These are phyloP conservation scores for Poeciliopsis gracilis DNA, from an alignment of 2,797 vertebrate genomes.

Conservation along the genomic window DNA sequence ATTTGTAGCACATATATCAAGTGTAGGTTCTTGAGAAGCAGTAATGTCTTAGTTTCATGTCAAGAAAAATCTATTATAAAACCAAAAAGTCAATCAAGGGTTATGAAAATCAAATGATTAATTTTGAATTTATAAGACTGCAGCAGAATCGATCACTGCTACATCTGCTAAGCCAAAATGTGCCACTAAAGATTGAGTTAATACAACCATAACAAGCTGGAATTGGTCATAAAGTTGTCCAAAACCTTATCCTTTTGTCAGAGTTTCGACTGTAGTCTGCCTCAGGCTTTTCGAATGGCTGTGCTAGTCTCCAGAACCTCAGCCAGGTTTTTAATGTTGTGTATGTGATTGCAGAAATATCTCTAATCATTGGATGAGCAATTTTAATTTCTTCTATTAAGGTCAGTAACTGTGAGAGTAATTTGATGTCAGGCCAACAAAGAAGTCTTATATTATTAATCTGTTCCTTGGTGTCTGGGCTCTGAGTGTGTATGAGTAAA, in stretches of 20 bases:
- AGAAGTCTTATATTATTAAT: neutral
- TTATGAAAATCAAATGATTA: neutral
- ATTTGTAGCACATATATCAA: neutral
- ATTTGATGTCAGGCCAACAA: neutral
- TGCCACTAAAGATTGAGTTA: neutral
- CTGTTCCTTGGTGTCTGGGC: neutral
- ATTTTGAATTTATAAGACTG: neutral
- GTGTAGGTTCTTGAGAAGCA: neutral
- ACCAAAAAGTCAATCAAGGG: neutral
- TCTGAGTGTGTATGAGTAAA: neutral
- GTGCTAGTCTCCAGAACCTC: conserved; percentile 3
- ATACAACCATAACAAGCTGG: neutral
- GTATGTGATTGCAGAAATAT: neutral
- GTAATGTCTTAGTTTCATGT: neutral
- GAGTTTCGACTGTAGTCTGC: conserved; percentile 1
- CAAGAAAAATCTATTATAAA: neutral
- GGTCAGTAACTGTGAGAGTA: conserved; percentile 10
- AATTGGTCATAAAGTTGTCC: conserved; percentile 3
- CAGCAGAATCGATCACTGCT: neutral
- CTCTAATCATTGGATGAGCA: neutral
- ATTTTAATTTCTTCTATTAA: conserved; percentile 2
- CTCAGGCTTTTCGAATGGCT: neutral
- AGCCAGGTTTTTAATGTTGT: neutral
- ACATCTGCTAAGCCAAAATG: neutral
- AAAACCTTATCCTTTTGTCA: conserved; percentile 1